phyloP scores from a whole-genome alignment of 2,113 vertebrate genomes.

The Casuarius casuarius region DNA sequence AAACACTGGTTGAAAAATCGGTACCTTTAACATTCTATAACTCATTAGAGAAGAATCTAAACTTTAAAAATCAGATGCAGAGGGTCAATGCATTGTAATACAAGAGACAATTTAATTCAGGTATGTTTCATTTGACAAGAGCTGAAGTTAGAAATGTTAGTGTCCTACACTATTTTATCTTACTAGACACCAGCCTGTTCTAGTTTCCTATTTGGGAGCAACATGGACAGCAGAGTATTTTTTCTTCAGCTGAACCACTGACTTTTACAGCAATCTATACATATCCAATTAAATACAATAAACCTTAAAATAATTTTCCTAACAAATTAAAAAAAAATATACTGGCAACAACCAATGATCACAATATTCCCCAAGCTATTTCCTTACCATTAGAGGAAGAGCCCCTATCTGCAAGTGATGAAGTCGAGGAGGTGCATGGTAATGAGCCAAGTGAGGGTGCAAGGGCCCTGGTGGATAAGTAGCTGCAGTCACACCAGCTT shows the following conservation, averaged over 20 bases:
- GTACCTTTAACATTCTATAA: background rate
- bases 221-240: background rate
- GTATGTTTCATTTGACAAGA: background rate
- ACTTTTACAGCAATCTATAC: background rate
- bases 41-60: background rate
- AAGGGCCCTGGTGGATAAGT: constrained; percentile 93
- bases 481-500: constrained; percentile 93
- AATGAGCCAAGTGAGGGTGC: constrained; percentile 95
- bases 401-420: constrained; percentile 93
- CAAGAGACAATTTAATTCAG: constrained; percentile 46
- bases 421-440: constrained; percentile 94
- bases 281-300: background rate
- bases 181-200: background rate
- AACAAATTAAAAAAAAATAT: background rate
- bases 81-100: constrained; percentile 73
- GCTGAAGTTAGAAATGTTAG: constrained; percentile 33
- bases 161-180: background rate
- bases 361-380: background rate
- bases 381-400: constrained; percentile 93
- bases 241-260: background rate
- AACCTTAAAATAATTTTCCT: background rate
- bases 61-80: constrained; percentile 76
- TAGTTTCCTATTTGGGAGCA: background rate
- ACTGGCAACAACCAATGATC: background rate
- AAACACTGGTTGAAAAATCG: background rate